phyloP scores from a whole-genome alignment of 1,140 invertebrate genomes.

The Procambarus clarkii region DNA sequence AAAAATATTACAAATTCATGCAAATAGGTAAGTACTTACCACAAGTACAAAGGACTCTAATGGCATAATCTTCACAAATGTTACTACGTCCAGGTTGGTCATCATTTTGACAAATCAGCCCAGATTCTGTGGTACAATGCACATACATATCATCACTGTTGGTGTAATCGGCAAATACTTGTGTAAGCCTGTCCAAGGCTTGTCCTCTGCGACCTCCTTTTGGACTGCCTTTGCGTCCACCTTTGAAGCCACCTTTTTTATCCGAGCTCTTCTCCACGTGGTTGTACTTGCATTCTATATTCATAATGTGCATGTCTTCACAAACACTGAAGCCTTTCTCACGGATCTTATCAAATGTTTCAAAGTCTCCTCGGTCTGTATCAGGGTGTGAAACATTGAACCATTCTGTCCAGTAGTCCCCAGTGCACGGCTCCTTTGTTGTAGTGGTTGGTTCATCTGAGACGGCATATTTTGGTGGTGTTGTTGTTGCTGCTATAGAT shows the following conservation, averaged over 20 bases:
- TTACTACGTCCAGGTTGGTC: slow-evolving; percentile 66
- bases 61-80: slow-evolving; percentile 76
- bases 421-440: slow-evolving; percentile 40
- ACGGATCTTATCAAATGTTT: slow-evolving; percentile 73
- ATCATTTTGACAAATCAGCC: slow-evolving; percentile 64
- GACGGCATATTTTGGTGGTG: background rate
- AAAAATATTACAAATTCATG: too few relatives aligned
- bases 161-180: slow-evolving; percentile 29
- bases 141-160: slow-evolving; percentile 67
- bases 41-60: slow-evolving; percentile 75
- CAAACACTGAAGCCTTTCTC: slow-evolving; percentile 71
- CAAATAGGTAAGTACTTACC: slow-evolving; percentile 63
- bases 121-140: slow-evolving; percentile 70
- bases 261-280: slow-evolving; percentile 4
- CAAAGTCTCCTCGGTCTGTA: slow-evolving; percentile 71
- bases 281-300: slow-evolving; percentile 73
- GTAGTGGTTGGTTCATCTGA: background rate
- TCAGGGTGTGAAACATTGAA: slow-evolving; percentile 68
- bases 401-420: slow-evolving; percentile 71
- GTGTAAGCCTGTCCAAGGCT: slow-evolving; percentile 27
- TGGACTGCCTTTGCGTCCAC: slow-evolving; percentile 27
- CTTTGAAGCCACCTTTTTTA: slow-evolving; percentile 6
- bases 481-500: background rate
- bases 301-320: slow-evolving; percentile 68
- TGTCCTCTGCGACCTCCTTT: slow-evolving; percentile 45